Percentiles rank a stretch among this genome's conserved stretches.
These are phyloP conservation scores for Dendroctonus valens DNA, from an alignment of 1,140 invertebrate genomes.

Conservation along the genomic window DNA sequence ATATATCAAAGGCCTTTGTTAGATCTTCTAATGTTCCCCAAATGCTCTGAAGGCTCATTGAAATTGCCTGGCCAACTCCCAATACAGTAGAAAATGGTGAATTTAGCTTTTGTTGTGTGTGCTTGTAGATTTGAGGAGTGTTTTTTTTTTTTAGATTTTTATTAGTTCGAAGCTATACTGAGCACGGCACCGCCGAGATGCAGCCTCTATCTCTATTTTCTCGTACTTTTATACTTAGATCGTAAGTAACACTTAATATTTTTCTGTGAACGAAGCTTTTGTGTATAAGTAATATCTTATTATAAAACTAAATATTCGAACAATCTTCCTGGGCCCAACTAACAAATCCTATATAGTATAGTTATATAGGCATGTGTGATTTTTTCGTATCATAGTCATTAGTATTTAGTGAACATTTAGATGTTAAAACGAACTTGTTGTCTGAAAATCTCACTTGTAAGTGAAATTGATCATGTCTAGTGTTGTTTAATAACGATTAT, in stretches of 20 bases:
- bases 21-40: too few relatives aligned
- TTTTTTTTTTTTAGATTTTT: neutral
- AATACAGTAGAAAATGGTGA: too few relatives aligned
- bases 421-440: constrained; percentile 27
- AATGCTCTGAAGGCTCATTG: too few relatives aligned
- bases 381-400: constrained; percentile 52
- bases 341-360: constrained; percentile 48
- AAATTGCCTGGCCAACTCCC: too few relatives aligned
- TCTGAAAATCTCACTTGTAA: constrained; percentile 15
- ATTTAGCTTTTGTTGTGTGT: neutral
- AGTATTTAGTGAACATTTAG: constrained; percentile 41
- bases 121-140: neutral
- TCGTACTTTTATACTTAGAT: constrained; percentile 42
- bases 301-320: constrained; percentile 46
- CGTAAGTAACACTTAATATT: constrained; percentile 43
- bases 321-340: constrained; percentile 53
- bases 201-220: constrained; percentile 36
- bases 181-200: constrained; percentile 41
- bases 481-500: constrained; percentile 7
- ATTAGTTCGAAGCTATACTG: constrained; percentile 15
- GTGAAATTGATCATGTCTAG: constrained; percentile 1
- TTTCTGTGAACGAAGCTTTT: constrained; percentile 45
- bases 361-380: constrained; percentile 51
- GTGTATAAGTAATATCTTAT: constrained; percentile 41
- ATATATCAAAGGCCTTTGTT: too few relatives aligned